These are phyloP conservation scores for Eriocheir sinensis DNA, from an alignment of 1,140 invertebrate species.

Conservation along the genomic window DNA sequence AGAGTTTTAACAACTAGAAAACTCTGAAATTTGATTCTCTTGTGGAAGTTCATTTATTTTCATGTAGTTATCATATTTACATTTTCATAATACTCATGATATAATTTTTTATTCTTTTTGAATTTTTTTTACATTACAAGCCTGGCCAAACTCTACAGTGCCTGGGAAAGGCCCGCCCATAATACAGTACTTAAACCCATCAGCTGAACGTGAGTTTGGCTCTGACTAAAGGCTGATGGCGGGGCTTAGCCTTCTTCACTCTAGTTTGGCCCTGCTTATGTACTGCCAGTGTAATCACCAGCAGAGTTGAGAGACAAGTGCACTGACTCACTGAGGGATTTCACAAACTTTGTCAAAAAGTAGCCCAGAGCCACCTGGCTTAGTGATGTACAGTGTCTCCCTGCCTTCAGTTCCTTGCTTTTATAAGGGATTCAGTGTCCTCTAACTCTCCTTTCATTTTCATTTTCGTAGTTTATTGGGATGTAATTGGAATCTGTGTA, in stretches of 20 bases:
- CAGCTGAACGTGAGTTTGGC: constrained; percentile 76
- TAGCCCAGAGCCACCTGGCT: not conserved
- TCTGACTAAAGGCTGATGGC: not conserved
- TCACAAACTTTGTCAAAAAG: not conserved
- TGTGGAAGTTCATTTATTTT: no score
- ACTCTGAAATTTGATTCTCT: no score
- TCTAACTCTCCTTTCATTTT: no score
- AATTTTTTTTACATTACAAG: constrained; percentile 55
- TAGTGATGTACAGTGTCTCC: not conserved
- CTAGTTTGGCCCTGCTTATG: not conserved
- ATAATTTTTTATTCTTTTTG: constrained; percentile 18
- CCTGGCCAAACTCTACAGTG: constrained; percentile 71
- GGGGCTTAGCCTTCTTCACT: not conserved
- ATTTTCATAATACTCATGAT: not conserved
- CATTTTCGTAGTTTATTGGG: no score
- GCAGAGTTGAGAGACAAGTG: not conserved
- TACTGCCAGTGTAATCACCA: not conserved
- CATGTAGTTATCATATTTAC: no score
- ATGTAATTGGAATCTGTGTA: not conserved
- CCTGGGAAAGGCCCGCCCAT: constrained; percentile 73
- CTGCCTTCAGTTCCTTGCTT: not conserved
- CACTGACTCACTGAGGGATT: not conserved
- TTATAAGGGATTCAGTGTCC: not conserved
- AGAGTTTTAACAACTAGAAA: no score
- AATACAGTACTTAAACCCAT: constrained; percentile 77